Evolutionary conservation across 2,113 vertebrate genomes (phyloP).

Genomic region (Apeltes quadracus): DNA sequence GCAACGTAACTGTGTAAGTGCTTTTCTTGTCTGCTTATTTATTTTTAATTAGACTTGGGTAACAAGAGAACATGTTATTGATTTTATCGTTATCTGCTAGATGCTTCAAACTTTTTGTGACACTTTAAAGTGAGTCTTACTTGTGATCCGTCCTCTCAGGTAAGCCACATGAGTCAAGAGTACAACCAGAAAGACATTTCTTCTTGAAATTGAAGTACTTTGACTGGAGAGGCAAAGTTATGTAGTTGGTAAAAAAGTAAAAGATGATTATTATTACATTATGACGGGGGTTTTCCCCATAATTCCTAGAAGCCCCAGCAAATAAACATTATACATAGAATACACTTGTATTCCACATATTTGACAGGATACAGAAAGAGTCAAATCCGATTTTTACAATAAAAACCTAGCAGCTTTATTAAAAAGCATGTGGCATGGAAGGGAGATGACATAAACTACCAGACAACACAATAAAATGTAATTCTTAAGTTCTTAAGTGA

Average conservation of each 20-base stretch:
- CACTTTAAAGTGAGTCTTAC: background rate
- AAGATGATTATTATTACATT: background rate
- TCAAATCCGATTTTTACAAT: background rate
- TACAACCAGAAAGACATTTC: background rate
- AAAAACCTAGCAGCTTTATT: background rate
- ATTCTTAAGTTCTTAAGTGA: too few species aligned
- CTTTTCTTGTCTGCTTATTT: background rate
- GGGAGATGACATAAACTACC: background rate
- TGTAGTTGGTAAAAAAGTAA: background rate
- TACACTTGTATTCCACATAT: background rate
- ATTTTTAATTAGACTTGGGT: background rate
- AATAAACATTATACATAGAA: background rate
- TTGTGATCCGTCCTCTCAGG: background rate
- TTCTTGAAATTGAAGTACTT: background rate
- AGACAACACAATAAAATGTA: background rate
- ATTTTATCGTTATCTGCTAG: background rate
- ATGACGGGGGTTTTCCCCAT: too few species aligned
- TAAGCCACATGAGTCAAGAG: background rate
- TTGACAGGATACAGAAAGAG: background rate
- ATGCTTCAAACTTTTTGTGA: background rate
- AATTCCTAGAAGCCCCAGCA: background rate
- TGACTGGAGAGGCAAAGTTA: background rate
- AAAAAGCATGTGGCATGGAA: background rate
- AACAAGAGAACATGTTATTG: background rate
- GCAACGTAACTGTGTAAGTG: background rate